Base-by-base conservation (phyloP, 2,888 invertebrate genomes). In the Phorcus lineatus region DNA sequence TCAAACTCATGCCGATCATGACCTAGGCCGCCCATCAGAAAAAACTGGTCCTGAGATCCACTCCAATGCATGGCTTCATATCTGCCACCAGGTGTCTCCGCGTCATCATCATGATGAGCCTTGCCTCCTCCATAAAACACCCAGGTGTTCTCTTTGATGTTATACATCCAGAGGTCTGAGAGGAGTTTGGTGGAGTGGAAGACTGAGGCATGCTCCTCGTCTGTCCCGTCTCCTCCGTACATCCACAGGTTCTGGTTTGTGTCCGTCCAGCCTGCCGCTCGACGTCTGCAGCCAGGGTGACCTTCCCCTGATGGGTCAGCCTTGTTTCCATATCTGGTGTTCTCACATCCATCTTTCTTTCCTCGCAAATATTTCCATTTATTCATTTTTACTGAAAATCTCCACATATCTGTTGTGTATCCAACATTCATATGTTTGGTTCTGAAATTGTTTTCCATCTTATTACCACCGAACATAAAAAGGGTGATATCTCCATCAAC, bases 381-480 rank as follows among this genome's bases (percentile, higher is more conserved):
- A 36, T 86, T 85, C 13, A 83, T 76, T 47, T 67, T 40, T 22
- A 81, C n/a, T 16, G 85, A 77, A 81, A 86, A 90, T 54, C 78
- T 74, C 89, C 89, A 90, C 31, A 90, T 77, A 81, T 90, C 90
- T 6, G 86, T 86, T 13, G 84, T 78, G 80, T 88, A 86, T 7
- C 89, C 89, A 11, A 74, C 77, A 74, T 84, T 86, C 16, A 84
- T 78, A 81, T 87, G 86, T 28, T 81, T 85, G 4, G 81, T 82
- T n/a, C 83, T 76, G 1, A 80, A 62, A 79, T 86, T 87, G 7
- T 77, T 83, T 31, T 81, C 80, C 22, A 82, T 24, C 0, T 82
- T 80, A 79, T 89, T 89, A n/a, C 91, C 91, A 16, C 90, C 88
- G 86, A 89, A 90, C 87, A 91, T 83, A 67, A 86, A 90, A 16